A percentile compares a stretch with the other conserved stretches of the same genome.
Evolutionary conservation across 2,797 vertebrate species (phyloP).

Genomic region (Cuniculus paca): DNA sequence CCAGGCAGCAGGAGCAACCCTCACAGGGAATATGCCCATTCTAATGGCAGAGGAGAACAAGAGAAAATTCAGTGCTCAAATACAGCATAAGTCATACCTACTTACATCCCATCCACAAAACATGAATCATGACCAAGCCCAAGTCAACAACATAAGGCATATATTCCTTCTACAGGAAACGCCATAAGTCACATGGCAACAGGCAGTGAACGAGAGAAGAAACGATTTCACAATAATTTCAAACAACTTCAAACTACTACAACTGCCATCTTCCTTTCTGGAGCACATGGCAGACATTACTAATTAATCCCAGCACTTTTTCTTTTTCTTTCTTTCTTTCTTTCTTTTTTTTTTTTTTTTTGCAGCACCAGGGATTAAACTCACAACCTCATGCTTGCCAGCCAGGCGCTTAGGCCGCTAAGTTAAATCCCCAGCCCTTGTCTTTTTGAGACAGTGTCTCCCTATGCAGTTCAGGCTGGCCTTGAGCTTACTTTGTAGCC

Average conservation of each 20-base stretch:
- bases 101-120: slow-evolving; percentile 25
- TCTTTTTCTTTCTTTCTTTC: too few species aligned
- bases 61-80: background rate
- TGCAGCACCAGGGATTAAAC: too few species aligned
- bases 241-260: slow-evolving; percentile 7
- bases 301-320: slow-evolving; percentile 44
- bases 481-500: too few species aligned
- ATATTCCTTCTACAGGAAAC: background rate
- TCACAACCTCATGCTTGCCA: too few species aligned
- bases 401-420: too few species aligned
- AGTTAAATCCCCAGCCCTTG: too few species aligned
- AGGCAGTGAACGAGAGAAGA: background rate
- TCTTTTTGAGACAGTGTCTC: too few species aligned
- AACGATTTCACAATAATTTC: slow-evolving; percentile 38
- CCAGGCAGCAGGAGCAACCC: background rate
- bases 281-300: slow-evolving; percentile 1
- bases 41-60: background rate
- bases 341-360: too few species aligned
- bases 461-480: too few species aligned
- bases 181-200: background rate
- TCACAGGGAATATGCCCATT: background rate
- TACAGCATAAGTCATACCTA: background rate
- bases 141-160: slow-evolving; percentile 28
- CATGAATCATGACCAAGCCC: slow-evolving; percentile 8
- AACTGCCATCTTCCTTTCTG: slow-evolving; percentile 11